Percentiles rank a stretch among this genome's conserved stretches.
Evolutionary conservation across 2,888 invertebrate species (phyloP).

Genomic region (Eulithis testata): DNA sequence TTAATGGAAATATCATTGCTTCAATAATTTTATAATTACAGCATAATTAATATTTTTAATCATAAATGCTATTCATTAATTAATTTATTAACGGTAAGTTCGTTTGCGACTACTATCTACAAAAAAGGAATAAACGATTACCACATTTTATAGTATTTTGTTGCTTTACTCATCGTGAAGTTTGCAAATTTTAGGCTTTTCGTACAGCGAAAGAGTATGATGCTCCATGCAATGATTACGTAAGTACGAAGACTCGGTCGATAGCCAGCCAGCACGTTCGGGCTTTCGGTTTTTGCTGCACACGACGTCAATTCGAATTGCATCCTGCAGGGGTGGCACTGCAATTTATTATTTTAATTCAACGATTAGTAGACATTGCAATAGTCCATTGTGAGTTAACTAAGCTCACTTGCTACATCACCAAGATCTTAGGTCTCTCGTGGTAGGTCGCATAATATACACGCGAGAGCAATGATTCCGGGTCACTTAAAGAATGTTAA

Average conservation of each 20-base stretch:
- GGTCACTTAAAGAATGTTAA: too few species aligned
- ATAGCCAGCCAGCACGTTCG: conserved; percentile 30
- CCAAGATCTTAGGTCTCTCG: neutral
- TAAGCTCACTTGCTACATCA: neutral
- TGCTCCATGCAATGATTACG: conserved; percentile 37
- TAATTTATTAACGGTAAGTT: too few species aligned
- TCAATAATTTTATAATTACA: too few species aligned
- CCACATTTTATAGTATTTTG: too few species aligned
- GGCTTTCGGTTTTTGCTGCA: conserved; percentile 32
- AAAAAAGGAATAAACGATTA: too few species aligned
- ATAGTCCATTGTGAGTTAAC: neutral
- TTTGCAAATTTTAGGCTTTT: conserved; percentile 8
- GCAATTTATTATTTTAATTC: neutral
- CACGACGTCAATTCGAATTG: conserved; percentile 14
- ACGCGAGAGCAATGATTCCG: too few species aligned
- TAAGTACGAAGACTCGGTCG: conserved; percentile 41
- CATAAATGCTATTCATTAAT: too few species aligned
- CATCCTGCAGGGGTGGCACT: conserved; percentile 1
- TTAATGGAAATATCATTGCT: too few species aligned
- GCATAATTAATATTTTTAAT: too few species aligned
- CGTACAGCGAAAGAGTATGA: conserved; percentile 14
- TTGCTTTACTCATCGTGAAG: neutral
- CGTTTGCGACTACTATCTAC: too few species aligned
- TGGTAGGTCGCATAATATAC: neutral
- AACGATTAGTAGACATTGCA: neutral